Evolutionary conservation across 2,888 invertebrate species (phyloP), one percentile per base, ranked within the genome.

Genomic region (Orgyia antiqua): DNA sequence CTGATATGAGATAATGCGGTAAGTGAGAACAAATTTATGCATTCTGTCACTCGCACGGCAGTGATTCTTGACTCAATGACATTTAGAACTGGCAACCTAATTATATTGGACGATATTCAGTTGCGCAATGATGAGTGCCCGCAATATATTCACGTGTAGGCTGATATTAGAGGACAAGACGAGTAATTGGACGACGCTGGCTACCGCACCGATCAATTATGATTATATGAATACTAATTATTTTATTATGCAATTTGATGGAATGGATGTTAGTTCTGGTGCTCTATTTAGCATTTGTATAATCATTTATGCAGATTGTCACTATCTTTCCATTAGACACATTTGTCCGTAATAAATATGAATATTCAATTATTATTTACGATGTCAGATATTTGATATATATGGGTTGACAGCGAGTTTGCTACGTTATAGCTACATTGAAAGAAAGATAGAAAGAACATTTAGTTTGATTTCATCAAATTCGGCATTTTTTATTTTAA

Each of bases 1-100:
- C 20, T n/a, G 13, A 23, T 27, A 6, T 18, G 17, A 21, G 12
- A 12, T 17, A 10, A 10, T 8, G 19, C 8, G 17, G 4, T 30
- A 18, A 11, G 12, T 23, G 4, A 2, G n/a, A 17, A 27, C n/a
- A 18, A 32, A 38, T 31, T 13, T 13, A 24, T 9, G n/a, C n/a
- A n/a, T 32, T 29, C 31, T 10, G 29, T 24, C 20, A 20, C 6
- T n/a, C n/a, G n/a, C n/a, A n/a, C 47, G 51, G 43, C 43, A 63
- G 47, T 42, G 52, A 50, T 31, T 62, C 52, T 66, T 53, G 63
- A 52, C 56, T 58, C 54, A 43, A 52, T 69, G 71, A 66, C 68
- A 72, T 74, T 74, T 70, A 52, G 45, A 54, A 36, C 51, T 35
- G 46, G 55, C 45, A 54, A 51, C 49, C 58, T 68, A 69, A 71